Base-by-base conservation (phyloP, 2,888 invertebrate species). In the Teleogryllus oceanicus region DNA sequence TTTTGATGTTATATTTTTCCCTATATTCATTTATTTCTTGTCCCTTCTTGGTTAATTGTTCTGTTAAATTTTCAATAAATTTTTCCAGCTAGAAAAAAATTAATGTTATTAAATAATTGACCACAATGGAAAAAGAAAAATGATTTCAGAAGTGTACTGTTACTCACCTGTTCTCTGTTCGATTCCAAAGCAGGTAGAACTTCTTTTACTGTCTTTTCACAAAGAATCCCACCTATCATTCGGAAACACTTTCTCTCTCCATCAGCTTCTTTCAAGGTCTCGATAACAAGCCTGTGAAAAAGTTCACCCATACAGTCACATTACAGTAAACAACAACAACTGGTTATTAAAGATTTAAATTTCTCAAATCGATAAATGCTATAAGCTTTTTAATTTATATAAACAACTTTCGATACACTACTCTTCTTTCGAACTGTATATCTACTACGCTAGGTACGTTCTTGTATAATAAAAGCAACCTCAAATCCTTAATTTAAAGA, bases 141-240 rank as follows among this genome's bases (percentile, higher is more conserved):
- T 37, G 37, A 37, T 37, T 37, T 37, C 37, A 37, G 13, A 62
- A 62, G 13, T 16, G n/a, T 18, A 75, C 75, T n/a, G 20, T 20
- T 3, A 24, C 20, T 20, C 11, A 75, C 75, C 75, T 77, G 77
- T 49, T 77, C 77, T 24, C 50, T 49, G 20, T 77, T 77, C 11
- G 24, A 49, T 49, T 50, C n/a, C 20, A 77, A n/a, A 18, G 49
- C 50, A 18, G 98, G 98, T 84, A 97, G 88, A 78, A 98, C 94
- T 84, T 96, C 97, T 85, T 93, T 94, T 0, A 98, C 98, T 16
- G 94, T 96, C 84, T 96, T 91, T 88, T 98, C 97, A 83, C 96
- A 96, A 80, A 98, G 89, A 80, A 98, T 94, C 49, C 98, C 98
- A 79, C 98, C 98, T 83, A 98, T 93, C 90, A 98, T 92, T 85